Evolutionary conservation across 92 coral and sea anemone genomes (phyloP), one percentile per base, ranked within the genome.

Genomic region (Metridium senile): DNA sequence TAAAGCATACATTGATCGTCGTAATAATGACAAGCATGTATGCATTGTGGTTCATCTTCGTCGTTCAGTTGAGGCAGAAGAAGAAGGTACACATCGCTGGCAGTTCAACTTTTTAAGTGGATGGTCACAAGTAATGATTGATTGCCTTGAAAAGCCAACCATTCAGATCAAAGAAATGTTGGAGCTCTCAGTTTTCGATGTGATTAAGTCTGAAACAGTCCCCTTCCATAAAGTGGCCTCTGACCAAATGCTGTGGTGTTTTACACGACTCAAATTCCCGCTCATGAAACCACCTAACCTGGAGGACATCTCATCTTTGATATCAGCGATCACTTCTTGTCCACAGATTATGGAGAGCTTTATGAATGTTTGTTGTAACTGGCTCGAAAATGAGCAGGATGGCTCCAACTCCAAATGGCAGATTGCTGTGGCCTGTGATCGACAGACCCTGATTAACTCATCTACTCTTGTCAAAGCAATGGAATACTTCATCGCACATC

Each of bases 51-150:
- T 94, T 23, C 98, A 94, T 76, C 78, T 91, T n/a, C 93, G 83
- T 32, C 87, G 98, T 1, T 90, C 84, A 78, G 78, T 75, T 49
- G 59, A 26, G 9, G 67, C 64, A 11, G 62, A 74, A 46, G 84
- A 77, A 33, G 76, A 71, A 23, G 11, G 9, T 9, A 39, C 1
- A 23, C 80, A 77, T 23, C 89, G 87, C 25, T 94, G 98, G 98
- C 98, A 94, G 74, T 94, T 94, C 58, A 94, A 91, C 85, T 94
- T 91, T 69, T 88, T 89, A 18, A 91, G 98, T 62, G 97, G 98
- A 0, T 94, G 98, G 98, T 86, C 80, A 68, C 97, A 92, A 59
- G 93, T 87, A 7, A 89, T 91, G 84, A 78, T 95, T 35, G 99
- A 95, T 39, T 94, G 84, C 46, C 84, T 95, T 33, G 97, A 95